These are phyloP conservation scores for Agelas oroides DNA, from an alignment of 37 sponge, comb jelly and placozoan genomes.

Conservation along the genomic window DNA sequence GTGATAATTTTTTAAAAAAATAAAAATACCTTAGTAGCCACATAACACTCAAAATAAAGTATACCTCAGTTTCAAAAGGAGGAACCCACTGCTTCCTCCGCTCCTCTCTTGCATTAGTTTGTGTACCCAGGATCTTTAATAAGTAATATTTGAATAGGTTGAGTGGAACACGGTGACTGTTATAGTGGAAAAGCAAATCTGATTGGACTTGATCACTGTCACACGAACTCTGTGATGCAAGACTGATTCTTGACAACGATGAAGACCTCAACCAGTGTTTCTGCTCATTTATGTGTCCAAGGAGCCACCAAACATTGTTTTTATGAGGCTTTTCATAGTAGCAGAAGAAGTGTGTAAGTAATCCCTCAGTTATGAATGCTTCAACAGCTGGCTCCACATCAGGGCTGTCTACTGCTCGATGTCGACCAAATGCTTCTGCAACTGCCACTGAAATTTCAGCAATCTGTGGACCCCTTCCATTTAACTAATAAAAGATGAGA, in stretches of 20 bases:
- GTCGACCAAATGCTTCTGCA: not conserved
- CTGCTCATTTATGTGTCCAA: conserved; percentile 19
- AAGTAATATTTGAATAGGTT: not conserved
- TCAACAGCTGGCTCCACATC: not conserved
- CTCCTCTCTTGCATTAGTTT: too few relatives aligned
- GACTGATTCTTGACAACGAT: too few relatives aligned
- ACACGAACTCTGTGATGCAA: too few relatives aligned
- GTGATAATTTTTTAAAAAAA: too few relatives aligned
- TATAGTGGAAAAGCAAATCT: not conserved
- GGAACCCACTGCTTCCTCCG: not conserved
- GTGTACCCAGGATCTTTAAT: too few relatives aligned
- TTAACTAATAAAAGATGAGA: too few relatives aligned
- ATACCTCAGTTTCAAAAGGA: too few relatives aligned
- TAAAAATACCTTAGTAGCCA: too few relatives aligned
- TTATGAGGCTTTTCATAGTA: not conserved
- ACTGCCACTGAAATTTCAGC: not conserved
- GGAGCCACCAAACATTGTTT: conserved; percentile 31
- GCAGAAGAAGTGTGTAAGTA: conserved; percentile 28
- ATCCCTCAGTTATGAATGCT: conserved; percentile 5
- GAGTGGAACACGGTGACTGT: not conserved
- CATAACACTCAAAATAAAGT: too few relatives aligned
- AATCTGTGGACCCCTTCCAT: not conserved
- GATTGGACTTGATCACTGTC: too few relatives aligned
- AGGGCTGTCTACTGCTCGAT: not conserved
- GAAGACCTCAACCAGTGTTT: too few relatives aligned